These are phyloP conservation scores for Phalacrocorax carbo DNA, from an alignment of 2,113 vertebrate genomes.

Conservation along the genomic window DNA sequence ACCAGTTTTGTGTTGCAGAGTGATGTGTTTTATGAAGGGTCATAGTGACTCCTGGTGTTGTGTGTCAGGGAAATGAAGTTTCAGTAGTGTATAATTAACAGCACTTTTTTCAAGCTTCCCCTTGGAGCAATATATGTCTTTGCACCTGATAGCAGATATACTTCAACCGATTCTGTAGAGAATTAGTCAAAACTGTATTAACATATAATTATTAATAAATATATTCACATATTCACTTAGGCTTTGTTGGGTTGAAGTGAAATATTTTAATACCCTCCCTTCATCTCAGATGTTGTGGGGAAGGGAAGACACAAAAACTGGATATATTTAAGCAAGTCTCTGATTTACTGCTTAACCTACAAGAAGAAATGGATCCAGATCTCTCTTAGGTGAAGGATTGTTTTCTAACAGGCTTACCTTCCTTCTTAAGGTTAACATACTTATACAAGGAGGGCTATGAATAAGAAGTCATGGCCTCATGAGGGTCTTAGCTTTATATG, in stretches of 20 bases:
- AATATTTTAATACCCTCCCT: background rate
- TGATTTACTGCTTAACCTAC: background rate
- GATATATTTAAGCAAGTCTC: background rate
- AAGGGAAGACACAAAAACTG: background rate
- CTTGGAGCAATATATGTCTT: background rate
- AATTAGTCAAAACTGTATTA: background rate
- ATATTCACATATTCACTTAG: background rate
- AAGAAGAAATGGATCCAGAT: background rate
- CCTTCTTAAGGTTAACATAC: background rate
- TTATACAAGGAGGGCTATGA: background rate
- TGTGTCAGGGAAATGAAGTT: background rate
- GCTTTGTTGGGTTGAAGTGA: background rate
- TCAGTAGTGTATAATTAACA: background rate
- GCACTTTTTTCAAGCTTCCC: background rate
- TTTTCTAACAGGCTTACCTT: background rate
- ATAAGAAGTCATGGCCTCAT: accelerated
- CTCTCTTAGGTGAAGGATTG: accelerated
- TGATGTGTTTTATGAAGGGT: background rate
- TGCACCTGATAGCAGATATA: background rate
- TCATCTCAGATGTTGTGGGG: background rate
- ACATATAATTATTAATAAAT: background rate
- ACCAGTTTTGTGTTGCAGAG: background rate
- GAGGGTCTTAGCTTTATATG: accelerated
- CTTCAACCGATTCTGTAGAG: background rate
- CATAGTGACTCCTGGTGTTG: background rate